Evolutionary conservation across 2,113 vertebrate species (phyloP), one percentile per base, ranked within the genome.

Genomic region (Tragelaphus scriptus): DNA sequence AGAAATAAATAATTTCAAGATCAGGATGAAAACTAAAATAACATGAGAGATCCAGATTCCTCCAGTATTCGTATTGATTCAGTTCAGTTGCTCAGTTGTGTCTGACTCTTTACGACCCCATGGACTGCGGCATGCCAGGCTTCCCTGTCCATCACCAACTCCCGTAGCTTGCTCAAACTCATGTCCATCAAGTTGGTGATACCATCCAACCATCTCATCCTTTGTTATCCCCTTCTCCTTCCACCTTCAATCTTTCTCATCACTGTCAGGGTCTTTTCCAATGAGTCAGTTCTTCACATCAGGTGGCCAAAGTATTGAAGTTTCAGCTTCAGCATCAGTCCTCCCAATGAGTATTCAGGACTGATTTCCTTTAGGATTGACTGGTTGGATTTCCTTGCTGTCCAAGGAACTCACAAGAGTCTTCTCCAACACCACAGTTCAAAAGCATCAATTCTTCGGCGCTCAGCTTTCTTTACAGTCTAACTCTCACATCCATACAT

Each of bases 1-100:
- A 84, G 12, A 55, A n/a, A 84, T 53, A n/a, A 81, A 53, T 92
- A 93, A 91, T 89, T 91, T 85, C 71, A 97, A 97, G 55, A 17
- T 87, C 28, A 92, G 28, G 84, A 90, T 94, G 55, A 96, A 96
- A 91, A 82, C 36, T 30, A 88, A 93, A 85, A 49, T 40, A 75
- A 75, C 4, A 21, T 23, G 63, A 89, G 51, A 89, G 28, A 58
- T 9, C 2, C 40, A 80, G 32, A 3, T 36, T 91, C 40, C 6
- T 63, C 30, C 47, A 84, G 79, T 19, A 6, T 14, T 65, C 82
- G 1, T 36, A 4, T 30, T 89, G 11, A 32, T 85, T 81, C 65
- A 21, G 68, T 71, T 71, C n/a, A 71, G 9, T 71, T 1, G 0
- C 68, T 71, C 68, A 71, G 68, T 71, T 11, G 5, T 71, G 10